Evolutionary conservation across 2,797 vertebrate genomes (phyloP).

Genomic region (Sebastes hubbsi): DNA sequence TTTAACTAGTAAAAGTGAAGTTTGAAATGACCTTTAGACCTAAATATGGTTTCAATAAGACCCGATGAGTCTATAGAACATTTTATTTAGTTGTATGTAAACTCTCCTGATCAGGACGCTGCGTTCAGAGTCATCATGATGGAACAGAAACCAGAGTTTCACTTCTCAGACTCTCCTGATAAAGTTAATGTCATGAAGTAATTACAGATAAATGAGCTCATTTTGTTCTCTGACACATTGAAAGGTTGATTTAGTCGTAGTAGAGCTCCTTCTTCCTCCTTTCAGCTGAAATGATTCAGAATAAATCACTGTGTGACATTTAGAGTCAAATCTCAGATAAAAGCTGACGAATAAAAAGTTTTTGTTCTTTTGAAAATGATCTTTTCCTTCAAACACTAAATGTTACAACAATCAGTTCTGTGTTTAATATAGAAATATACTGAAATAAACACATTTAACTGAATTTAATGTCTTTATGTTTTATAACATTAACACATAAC

Average conservation of each 20-base stretch:
- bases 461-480: not conserved
- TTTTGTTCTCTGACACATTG: not conserved
- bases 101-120: too few relatives aligned
- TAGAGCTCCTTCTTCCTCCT: not conserved
- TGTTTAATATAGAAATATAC: not conserved
- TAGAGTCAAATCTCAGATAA: not conserved
- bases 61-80: too few relatives aligned
- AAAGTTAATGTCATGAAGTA: not conserved
- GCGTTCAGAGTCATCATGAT: not conserved
- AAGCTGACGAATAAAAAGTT: not conserved
- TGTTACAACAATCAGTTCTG: not conserved
- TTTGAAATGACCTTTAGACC: too few relatives aligned
- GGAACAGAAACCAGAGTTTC: not conserved
- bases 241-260: not conserved
- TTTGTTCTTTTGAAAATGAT: not conserved
- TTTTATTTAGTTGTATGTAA: too few relatives aligned
- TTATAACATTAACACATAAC: not conserved
- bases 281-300: not conserved
- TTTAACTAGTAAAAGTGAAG: too few relatives aligned
- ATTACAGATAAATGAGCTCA: not conserved
- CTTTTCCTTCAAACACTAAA: not conserved
- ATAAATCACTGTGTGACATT: constrained; percentile 10
- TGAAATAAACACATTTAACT: not conserved
- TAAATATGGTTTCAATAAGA: too few relatives aligned
- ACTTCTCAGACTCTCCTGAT: not conserved